Evolutionary conservation across 2,797 vertebrate genomes (phyloP), one percentile per base, ranked within the genome.

Genomic region (Mionectes olivaceus): DNA sequence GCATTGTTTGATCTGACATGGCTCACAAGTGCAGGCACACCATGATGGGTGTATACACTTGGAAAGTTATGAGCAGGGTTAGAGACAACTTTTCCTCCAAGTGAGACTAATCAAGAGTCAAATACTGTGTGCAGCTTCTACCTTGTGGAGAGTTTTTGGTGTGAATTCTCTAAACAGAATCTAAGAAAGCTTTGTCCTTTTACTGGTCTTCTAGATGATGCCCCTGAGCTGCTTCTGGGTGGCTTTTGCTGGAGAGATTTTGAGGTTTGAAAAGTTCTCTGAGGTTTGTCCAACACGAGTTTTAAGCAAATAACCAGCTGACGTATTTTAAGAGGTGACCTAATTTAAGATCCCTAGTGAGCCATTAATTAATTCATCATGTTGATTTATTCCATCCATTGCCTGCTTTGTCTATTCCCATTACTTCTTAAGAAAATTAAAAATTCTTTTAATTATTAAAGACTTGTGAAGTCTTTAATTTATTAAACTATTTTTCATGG

Each of bases 361-460:
- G 65, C 35, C 79, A 95, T 95, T 96, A 95, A 97, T 96, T 95
- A 95, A 97, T 96, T 97, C 94, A 96, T 97, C 96, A 97, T 92
- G 94, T 96, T 95, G 96, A 95, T 96, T 97, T 97, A 97, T 96
- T 85, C 87, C 67, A 91, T 87, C 89, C 82, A 88, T 80, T 89
- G 93, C 89, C 82, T 86, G 61, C 92, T 94, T 95, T 95, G 91
- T 95, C 94, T 97, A 93, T 93, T 97, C 96, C 92, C 94, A 92
- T 94, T 89, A 92, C 92, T 86, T 97, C 87, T 47, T 73, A 76
- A 86, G 87, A 96, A 96, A 96, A 97, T 95, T 95, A 93, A 94
- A 95, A 95, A 89, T 94, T 92, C 82, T 78, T 95, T 97, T 95
- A 96, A 97, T 96, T 95, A 97, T 97, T 95, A 83, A 96, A 91